phyloP scores from a whole-genome alignment of 2,113 vertebrate genomes.

The Thomomys bottae region DNA sequence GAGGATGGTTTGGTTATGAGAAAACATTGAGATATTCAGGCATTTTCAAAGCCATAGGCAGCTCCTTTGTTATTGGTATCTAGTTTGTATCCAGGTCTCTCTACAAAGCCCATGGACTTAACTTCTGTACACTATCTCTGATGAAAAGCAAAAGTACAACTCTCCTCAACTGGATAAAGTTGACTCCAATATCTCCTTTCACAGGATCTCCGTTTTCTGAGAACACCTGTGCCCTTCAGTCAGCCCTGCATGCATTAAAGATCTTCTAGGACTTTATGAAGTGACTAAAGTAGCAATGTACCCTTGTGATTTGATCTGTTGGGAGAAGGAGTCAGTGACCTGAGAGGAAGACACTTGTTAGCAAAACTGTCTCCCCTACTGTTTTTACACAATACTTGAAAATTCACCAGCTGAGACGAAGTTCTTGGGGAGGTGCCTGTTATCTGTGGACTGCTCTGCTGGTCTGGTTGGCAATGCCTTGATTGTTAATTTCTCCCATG shows the following conservation, averaged over 20 bases:
- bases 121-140: slow-evolving; percentile 38
- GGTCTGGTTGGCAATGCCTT: slow-evolving; percentile 16
- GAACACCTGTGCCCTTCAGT: slow-evolving; percentile 35
- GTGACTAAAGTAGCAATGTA: slow-evolving; percentile 46
- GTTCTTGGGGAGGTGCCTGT: slow-evolving; percentile 45
- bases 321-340: slow-evolving; percentile 52
- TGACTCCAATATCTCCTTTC: slow-evolving; percentile 45
- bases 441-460: not conserved
- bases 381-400: slow-evolving; percentile 64
- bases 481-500: not conserved
- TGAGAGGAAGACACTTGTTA: slow-evolving; percentile 60
- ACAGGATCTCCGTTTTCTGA: slow-evolving; percentile 60
- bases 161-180: slow-evolving; percentile 4
- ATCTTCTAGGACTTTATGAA: slow-evolving; percentile 41
- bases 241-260: slow-evolving; percentile 59
- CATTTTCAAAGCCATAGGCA: slow-evolving; percentile 20
- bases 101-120: slow-evolving; percentile 52
- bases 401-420: slow-evolving; percentile 58
- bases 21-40: not conserved
- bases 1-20: not conserved
- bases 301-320: slow-evolving; percentile 68
- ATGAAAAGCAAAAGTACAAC: slow-evolving; percentile 60
- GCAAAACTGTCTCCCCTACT: slow-evolving; percentile 62
- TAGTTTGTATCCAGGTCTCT: slow-evolving; percentile 39
- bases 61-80: not conserved